A percentile compares a stretch with the other conserved stretches of the same genome.
Evolutionary conservation across 2,888 invertebrate species (phyloP).

Genomic region (Nomada ruficornis): DNA sequence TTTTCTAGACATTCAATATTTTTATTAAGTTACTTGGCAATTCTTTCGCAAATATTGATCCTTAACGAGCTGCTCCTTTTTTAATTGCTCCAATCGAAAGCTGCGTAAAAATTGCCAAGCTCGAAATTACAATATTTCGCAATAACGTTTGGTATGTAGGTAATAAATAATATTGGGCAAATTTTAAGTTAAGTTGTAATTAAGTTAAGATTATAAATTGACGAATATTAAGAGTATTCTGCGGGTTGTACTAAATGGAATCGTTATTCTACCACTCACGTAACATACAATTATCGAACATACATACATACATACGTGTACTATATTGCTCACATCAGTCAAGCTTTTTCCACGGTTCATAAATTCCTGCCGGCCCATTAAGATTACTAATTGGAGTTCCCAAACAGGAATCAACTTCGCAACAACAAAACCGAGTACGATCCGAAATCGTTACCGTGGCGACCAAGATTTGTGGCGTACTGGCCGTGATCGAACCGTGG

Average conservation of each 20-base stretch:
- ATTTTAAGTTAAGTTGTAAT: no score
- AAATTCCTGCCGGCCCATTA: neutral
- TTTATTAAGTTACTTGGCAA: neutral
- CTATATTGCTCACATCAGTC: neutral
- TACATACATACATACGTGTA: no score
- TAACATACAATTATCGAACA: no score
- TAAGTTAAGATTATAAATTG: no score
- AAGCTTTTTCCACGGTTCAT: neutral
- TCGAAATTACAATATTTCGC: no score
- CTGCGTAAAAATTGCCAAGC: no score
- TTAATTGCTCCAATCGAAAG: neutral
- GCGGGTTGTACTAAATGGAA: no score
- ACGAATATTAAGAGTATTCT: no score
- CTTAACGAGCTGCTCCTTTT: neutral
- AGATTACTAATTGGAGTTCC: slow-evolving; percentile 17
- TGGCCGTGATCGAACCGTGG: slow-evolving; percentile 23
- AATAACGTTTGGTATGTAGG: no score
- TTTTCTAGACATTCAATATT: neutral
- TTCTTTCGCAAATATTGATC: neutral
- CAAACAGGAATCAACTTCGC: slow-evolving; percentile 21
- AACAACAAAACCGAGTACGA: slow-evolving; percentile 33
- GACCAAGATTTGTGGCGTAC: slow-evolving; percentile 29
- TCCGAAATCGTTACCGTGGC: slow-evolving; percentile 31
- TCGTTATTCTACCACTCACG: no score
- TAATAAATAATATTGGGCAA: no score